Conservation (phyloP, 53 echinoderm and acorn worm species). For the Antedon mediterranea region DNA sequence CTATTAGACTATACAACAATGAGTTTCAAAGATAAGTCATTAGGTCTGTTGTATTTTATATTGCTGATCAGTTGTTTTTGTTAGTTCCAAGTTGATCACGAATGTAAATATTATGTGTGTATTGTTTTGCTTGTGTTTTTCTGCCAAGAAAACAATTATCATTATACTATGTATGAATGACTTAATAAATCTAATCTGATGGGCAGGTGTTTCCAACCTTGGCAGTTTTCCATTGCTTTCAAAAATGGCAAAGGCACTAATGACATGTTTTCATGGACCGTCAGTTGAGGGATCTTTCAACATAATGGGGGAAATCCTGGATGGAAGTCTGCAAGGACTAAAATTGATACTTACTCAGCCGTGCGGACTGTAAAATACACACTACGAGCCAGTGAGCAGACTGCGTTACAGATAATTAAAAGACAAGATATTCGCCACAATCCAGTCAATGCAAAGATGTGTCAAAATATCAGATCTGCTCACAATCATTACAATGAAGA, state of each 20-base stretch:
- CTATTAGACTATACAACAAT: too few species aligned
- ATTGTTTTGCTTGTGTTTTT: too few species aligned
- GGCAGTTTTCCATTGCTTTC: conserved; percentile 5
- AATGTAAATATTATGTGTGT: too few species aligned
- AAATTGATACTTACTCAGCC: conserved; percentile 12
- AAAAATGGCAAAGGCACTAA: conserved; percentile 5
- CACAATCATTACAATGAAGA: conserved; percentile 2
- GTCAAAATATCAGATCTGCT: conserved; percentile 4
- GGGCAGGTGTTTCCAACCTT: conserved; percentile 1
- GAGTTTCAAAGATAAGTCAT: too few species aligned
- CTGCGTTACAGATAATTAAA: background rate
- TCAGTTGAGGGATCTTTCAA: conserved; percentile 12
- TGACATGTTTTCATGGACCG: conserved; percentile 13
- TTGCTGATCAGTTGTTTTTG: too few species aligned
- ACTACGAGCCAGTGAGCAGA: conserved; percentile 1
- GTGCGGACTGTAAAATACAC: conserved; percentile 15
- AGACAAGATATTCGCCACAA: conserved; percentile 7
- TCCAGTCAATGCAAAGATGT: background rate
- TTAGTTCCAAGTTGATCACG: too few species aligned
- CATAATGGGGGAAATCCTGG: conserved; percentile 7
- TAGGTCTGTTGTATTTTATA: too few species aligned
- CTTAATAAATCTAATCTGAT: too few species aligned
- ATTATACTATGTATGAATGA: too few species aligned
- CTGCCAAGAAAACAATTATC: too few species aligned
- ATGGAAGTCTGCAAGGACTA: conserved; percentile 4